Evolutionary conservation across 1,140 invertebrate genomes (phyloP), one percentile per base, ranked within the genome.

Genomic region (Telenomus remus): DNA sequence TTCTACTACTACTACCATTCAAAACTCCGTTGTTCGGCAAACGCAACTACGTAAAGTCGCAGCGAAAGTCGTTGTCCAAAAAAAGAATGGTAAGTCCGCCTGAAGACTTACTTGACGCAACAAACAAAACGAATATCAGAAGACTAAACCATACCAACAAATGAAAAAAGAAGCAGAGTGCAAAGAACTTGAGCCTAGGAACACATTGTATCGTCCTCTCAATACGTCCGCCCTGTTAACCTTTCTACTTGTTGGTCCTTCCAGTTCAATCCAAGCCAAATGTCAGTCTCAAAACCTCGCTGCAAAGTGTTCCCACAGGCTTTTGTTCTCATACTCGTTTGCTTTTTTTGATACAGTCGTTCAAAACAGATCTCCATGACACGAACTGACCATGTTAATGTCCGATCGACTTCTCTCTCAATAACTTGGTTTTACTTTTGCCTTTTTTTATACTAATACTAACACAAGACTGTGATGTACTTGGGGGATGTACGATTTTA

Each of bases 51-150:
- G 82, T 86, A 87, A 86, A 88, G 85, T 88, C 84, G 87, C 89
- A 88, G 88, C 88, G 85, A 89, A 89, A 89, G 87, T 89, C 83
- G 88, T 89, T 88, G 84, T 89, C 84, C 85, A 89, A 89, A 89
- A 89, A 89, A 89, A 89, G 81, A 90, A 87, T 87, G 89, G 89
- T 89, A 89, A 90, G 89, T 90, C 88, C 83, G 83, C 83, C 81
- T 82, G 85, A 87, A 80, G 87, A 88, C 86, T 88, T 87, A 87
- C 86, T 86, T 84, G 83, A 80, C 79, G 82, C 82, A 80, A 66
- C 19, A 68, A 59, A 34, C 50, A 19, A 54, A 15, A 42, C 47
- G 12, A 54, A 35, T 78, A 79, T 61, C 11, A 48, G 76, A 80
- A 66, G 55, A 73, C 72, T 78, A 42, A 71, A 47, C 3, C 44